A percentile compares a stretch with the other conserved stretches of the same genome.
Conservation (phyloP, 2,113 vertebrate genomes). For the Lamprologus sp. region DNA sequence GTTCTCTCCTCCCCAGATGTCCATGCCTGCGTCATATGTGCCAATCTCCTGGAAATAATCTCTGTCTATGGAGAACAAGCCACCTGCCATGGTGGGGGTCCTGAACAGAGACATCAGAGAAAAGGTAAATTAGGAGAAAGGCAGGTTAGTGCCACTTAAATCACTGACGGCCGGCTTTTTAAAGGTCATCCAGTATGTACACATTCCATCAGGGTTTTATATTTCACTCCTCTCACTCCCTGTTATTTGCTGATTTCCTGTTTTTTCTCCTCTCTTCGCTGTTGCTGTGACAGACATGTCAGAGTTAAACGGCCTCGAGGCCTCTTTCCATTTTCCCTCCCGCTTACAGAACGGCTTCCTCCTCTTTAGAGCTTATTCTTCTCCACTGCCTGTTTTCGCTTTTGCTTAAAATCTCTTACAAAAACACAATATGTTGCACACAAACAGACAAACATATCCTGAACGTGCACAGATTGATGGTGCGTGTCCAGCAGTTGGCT, state of each 20-base stretch:
- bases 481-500: not conserved
- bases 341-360: slow-evolving; percentile 8
- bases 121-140: not conserved
- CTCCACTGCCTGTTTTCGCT: slow-evolving; percentile 12
- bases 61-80: slow-evolving; percentile 97
- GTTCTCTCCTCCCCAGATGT: slow-evolving; percentile 99
- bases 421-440: not conserved
- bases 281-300: not conserved
- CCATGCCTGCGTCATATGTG: slow-evolving; percentile 98
- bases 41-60: slow-evolving; percentile 99
- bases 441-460: not conserved
- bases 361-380: not conserved
- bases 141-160: not conserved
- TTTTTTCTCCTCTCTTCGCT: not conserved
- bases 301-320: not conserved
- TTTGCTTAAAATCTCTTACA: not conserved
- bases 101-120: slow-evolving; percentile 54
- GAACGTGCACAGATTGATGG: not conserved
- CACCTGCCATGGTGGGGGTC: slow-evolving; percentile 98
- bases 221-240: not conserved
- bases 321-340: not conserved
- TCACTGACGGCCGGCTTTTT: not conserved
- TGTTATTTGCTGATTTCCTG: not conserved
- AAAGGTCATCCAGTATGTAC: slow-evolving; percentile 26
- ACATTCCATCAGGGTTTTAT: not conserved